phyloP scores from a whole-genome alignment of 1,140 invertebrate genomes.

The Leptinotarsa defecta region DNA sequence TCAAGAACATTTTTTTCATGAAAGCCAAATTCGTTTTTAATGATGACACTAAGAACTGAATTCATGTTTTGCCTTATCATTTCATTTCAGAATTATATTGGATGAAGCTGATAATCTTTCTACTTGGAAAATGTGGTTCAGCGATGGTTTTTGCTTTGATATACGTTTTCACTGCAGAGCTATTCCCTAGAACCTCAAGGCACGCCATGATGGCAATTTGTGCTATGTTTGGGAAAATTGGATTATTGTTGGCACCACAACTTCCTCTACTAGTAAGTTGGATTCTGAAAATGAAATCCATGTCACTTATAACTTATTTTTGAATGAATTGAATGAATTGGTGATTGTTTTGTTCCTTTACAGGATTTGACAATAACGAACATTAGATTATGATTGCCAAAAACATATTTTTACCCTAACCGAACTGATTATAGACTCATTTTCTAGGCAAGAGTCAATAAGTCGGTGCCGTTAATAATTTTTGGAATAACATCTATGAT shows the following conservation, averaged over 20 bases:
- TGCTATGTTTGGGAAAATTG: slow-evolving; percentile 72
- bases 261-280: slow-evolving; percentile 66
- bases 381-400: no score
- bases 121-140: slow-evolving; percentile 75
- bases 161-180: slow-evolving; percentile 73
- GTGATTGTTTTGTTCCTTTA: no score
- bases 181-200: slow-evolving; percentile 72
- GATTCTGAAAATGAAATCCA: no score
- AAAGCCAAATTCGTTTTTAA: no score
- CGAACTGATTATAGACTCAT: no score
- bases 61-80: no score
- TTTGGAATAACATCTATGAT: slow-evolving; percentile 68
- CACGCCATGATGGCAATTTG: slow-evolving; percentile 68
- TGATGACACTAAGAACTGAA: no score
- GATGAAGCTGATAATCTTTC: slow-evolving; percentile 60
- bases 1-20: no score
- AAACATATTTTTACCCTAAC: slow-evolving; percentile 48
- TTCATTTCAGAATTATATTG: slow-evolving; percentile 28
- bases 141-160: slow-evolving; percentile 71
- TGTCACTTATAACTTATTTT: no score
- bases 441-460: no score
- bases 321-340: no score
- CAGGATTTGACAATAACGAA: no score
- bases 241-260: slow-evolving; percentile 74
- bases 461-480: slow-evolving; percentile 64